phyloP scores from a whole-genome alignment of 2,888 invertebrate genomes.

The Catocala sponsa region DNA sequence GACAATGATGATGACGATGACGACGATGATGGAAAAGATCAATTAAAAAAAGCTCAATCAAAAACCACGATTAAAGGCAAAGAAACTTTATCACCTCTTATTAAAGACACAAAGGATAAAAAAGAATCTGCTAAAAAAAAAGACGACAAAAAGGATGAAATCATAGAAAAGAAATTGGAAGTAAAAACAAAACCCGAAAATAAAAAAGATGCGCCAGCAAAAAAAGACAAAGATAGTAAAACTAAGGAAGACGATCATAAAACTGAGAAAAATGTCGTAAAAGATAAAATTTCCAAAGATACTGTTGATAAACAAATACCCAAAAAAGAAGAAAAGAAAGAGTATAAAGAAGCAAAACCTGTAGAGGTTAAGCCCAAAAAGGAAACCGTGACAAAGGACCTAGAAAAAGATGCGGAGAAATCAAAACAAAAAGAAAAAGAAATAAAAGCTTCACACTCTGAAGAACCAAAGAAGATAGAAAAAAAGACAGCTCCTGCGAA shows the following conservation, averaged over 20 bases:
- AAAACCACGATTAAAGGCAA: conserved; percentile 14
- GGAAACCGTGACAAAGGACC: conserved; percentile 38
- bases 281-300: conserved; percentile 25
- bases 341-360: conserved; percentile 37
- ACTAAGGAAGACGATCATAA: conserved; percentile 21
- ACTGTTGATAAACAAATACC: conserved; percentile 6
- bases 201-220: conserved; percentile 33
- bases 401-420: conserved; percentile 36
- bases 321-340: conserved; percentile 51
- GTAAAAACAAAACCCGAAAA: conserved; percentile 28
- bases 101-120: conserved; percentile 21
- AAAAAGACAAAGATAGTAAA: conserved; percentile 40
- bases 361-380: conserved; percentile 42
- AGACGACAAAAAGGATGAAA: conserved; percentile 13
- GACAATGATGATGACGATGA: conserved; percentile 1
- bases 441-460: conserved; percentile 24
- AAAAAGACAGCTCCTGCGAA: conserved; percentile 27
- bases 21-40: background rate
- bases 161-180: conserved; percentile 14
- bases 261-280: conserved; percentile 22
- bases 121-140: conserved; percentile 11
- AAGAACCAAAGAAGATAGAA: conserved; percentile 32
- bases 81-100: conserved; percentile 1
- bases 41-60: conserved; percentile 6
- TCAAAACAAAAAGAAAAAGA: conserved; percentile 37